These are phyloP conservation scores for Puffinus mauretanicus DNA, from an alignment of 2,113 vertebrate species.

Conservation along the genomic window DNA sequence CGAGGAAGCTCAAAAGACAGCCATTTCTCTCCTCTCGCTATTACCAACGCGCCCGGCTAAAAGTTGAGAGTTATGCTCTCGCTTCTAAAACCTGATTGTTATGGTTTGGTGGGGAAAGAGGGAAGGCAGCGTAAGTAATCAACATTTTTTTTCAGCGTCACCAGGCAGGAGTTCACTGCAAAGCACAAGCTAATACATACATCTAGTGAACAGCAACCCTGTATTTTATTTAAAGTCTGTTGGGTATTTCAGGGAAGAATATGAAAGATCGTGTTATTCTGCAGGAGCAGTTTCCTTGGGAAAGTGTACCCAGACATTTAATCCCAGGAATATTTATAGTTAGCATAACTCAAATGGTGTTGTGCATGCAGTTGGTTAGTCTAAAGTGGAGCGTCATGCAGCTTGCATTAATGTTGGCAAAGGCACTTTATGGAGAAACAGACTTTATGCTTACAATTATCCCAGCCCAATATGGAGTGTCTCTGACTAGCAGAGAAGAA, in stretches of 20 bases:
- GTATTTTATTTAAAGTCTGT: constrained; percentile 29
- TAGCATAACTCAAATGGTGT: constrained; percentile 41
- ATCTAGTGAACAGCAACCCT: background rate
- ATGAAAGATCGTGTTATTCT: background rate
- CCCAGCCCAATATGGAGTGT: constrained; percentile 97
- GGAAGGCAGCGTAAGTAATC: background rate
- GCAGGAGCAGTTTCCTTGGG: background rate
- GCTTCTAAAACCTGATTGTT: background rate
- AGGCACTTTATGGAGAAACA: constrained; percentile 57
- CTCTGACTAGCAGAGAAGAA: constrained; percentile 88
- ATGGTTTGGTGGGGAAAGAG: background rate
- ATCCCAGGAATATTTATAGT: constrained; percentile 43
- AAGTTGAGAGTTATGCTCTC: background rate
- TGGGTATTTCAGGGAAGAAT: background rate
- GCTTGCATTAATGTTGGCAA: constrained; percentile 63
- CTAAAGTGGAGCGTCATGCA: constrained; percentile 61
- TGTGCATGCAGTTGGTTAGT: constrained; percentile 75
- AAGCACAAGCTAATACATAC: background rate
- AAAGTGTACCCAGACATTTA: background rate
- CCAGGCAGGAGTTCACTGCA: background rate
- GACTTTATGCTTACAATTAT: constrained; percentile 91
- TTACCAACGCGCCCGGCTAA: background rate
- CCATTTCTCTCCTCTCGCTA: background rate
- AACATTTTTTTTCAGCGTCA: background rate
- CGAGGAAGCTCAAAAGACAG: background rate